Conservation (phyloP, 2,888 invertebrate genomes). For the Cephus pygmeus region DNA sequence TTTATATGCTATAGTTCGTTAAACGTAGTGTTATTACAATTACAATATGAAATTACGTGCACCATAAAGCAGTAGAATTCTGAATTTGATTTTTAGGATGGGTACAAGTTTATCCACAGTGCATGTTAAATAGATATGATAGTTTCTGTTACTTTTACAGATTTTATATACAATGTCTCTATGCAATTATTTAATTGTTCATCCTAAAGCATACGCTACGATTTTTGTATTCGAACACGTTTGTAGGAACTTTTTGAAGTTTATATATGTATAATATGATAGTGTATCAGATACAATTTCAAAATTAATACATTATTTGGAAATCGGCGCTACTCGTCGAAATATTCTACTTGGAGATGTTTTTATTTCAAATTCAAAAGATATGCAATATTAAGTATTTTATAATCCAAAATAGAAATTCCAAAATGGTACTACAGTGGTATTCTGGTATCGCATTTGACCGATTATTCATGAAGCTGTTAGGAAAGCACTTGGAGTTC, state of each 20-base stretch:
- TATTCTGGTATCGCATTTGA: neutral
- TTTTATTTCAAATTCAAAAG: neutral
- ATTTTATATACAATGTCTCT: neutral
- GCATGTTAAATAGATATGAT: neutral
- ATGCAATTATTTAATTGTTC: neutral
- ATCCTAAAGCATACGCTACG: neutral
- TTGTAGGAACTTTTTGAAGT: neutral
- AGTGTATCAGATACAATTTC: neutral
- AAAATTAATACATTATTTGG: neutral
- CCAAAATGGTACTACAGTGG: neutral
- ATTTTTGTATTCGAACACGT: neutral
- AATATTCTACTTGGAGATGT: neutral
- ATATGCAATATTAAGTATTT: neutral
- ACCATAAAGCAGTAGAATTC: neutral
- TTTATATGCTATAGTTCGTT: conserved; percentile 8
- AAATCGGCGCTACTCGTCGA: neutral
- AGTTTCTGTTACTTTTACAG: neutral
- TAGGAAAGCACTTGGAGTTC: neutral
- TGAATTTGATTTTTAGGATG: neutral
- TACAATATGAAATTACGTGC: neutral
- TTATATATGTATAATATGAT: neutral
- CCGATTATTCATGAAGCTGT: neutral
- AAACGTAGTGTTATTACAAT: neutral
- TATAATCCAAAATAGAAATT: neutral
- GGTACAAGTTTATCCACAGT: too few species aligned